phyloP scores from a whole-genome alignment of 2,797 vertebrate genomes.

The Smutsia gigantea region DNA sequence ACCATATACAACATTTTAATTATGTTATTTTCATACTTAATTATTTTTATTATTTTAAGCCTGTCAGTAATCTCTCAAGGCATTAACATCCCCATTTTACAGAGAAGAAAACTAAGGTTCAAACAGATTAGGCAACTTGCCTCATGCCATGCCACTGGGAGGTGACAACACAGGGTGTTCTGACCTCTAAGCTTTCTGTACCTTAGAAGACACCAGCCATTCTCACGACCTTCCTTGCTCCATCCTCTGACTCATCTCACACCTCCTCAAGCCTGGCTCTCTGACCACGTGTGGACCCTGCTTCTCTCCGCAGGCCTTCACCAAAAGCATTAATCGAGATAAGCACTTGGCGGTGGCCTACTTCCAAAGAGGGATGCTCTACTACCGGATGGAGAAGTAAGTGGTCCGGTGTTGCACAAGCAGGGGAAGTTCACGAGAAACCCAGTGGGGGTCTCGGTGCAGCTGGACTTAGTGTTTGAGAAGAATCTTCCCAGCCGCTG shows the following conservation, averaged over 20 bases:
- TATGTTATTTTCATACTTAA: not conserved
- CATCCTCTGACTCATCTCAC: not conserved
- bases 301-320: slow-evolving; percentile 90
- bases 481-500: not conserved
- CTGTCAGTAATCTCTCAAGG: not conserved
- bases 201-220: not conserved
- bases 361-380: slow-evolving; percentile 94
- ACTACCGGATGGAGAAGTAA: slow-evolving; percentile 92
- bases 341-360: slow-evolving; percentile 96
- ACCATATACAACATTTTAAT: not conserved
- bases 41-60: not conserved
- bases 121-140: not conserved
- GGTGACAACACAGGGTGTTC: not conserved
- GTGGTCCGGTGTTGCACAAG: slow-evolving; percentile 41
- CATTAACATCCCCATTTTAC: not conserved
- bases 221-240: not conserved
- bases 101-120: not conserved
- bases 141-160: not conserved
- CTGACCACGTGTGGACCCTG: rapidly evolving
- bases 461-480: not conserved
- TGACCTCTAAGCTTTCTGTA: not conserved
- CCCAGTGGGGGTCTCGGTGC: rapidly evolving
- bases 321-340: slow-evolving; percentile 93
- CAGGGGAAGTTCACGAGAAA: not conserved
- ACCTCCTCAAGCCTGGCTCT: not conserved